Percentiles rank a stretch among this genome's conserved stretches.
phyloP scores from a whole-genome alignment of 2,113 vertebrate species.

The Argyrosomus japonicus region DNA sequence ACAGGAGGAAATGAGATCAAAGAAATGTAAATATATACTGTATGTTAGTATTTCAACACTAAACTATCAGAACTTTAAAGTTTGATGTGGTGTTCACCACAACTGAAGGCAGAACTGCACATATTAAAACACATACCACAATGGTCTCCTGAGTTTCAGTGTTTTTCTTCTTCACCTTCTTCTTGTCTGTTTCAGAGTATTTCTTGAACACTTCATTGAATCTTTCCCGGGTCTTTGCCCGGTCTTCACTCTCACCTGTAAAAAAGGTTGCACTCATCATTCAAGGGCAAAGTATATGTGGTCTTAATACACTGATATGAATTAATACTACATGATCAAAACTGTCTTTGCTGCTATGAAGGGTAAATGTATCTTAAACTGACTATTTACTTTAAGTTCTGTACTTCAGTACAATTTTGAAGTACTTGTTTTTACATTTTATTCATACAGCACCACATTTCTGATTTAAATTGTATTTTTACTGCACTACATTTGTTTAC shows the following conservation, averaged over 20 bases:
- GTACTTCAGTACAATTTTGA: background rate
- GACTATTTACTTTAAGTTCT: no score
- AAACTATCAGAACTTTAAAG: background rate
- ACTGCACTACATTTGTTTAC: background rate
- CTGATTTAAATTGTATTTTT: background rate
- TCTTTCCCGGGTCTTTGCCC: slow-evolving; percentile 89
- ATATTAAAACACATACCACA: slow-evolving; percentile 80
- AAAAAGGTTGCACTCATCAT: slow-evolving; percentile 47
- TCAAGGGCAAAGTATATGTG: background rate
- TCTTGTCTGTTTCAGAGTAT: slow-evolving; percentile 83
- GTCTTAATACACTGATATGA: background rate
- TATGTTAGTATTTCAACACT: background rate
- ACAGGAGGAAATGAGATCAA: slow-evolving; percentile 5
- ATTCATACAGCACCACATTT: background rate
- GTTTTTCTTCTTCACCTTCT: slow-evolving; percentile 84
- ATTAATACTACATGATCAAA: background rate
- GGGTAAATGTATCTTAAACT: no score
- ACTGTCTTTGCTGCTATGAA: no score
- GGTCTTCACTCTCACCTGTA: slow-evolving; percentile 91
- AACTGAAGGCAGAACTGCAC: background rate
- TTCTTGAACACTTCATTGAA: slow-evolving; percentile 91
- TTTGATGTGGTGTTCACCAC: background rate
- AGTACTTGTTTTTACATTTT: background rate
- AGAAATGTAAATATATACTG: background rate
- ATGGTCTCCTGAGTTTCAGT: slow-evolving; percentile 83